A percentile compares a stretch with the other conserved stretches of the same genome.
phyloP scores from a whole-genome alignment of 2,113 vertebrate genomes.

The Erinaceus europaeus region DNA sequence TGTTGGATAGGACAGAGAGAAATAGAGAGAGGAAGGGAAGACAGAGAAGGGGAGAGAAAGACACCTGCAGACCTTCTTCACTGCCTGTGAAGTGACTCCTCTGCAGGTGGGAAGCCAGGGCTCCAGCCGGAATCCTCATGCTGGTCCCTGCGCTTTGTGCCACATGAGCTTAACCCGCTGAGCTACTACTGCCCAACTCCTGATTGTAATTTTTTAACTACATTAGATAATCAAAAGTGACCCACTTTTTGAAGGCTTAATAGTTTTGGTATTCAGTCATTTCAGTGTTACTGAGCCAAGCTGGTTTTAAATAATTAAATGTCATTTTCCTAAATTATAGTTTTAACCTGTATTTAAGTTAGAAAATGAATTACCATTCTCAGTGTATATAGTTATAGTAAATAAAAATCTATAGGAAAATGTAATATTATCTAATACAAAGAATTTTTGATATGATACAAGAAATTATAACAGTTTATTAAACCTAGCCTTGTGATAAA shows the following conservation, averaged over 20 bases:
- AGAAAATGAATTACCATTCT: slow-evolving; percentile 37
- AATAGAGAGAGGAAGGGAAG: too few relatives aligned
- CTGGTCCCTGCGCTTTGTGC: too few relatives aligned
- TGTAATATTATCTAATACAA: neutral
- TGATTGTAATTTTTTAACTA: neutral
- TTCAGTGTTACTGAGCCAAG: slow-evolving; percentile 36
- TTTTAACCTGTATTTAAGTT: slow-evolving; percentile 45
- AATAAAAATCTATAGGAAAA: neutral
- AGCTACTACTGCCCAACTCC: too few relatives aligned
- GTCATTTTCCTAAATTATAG: slow-evolving; percentile 52
- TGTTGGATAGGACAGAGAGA: too few relatives aligned
- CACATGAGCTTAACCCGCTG: too few relatives aligned
- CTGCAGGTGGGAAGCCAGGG: too few relatives aligned
- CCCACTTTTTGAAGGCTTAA: neutral
- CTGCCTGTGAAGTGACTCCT: too few relatives aligned
- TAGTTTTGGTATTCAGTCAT: slow-evolving; percentile 31
- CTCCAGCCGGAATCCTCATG: too few relatives aligned
- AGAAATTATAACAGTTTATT: neutral
- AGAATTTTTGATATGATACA: neutral
- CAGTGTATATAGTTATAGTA: neutral
- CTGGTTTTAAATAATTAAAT: slow-evolving; percentile 43
- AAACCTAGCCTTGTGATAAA: neutral
- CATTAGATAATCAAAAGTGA: slow-evolving; percentile 31
- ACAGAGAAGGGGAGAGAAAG: too few relatives aligned
- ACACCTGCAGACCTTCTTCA: too few relatives aligned